Percentiles rank a stretch among this genome's conserved stretches.
phyloP scores from a whole-genome alignment of 2,888 invertebrate species.

The Drosophila sordidapex region DNA sequence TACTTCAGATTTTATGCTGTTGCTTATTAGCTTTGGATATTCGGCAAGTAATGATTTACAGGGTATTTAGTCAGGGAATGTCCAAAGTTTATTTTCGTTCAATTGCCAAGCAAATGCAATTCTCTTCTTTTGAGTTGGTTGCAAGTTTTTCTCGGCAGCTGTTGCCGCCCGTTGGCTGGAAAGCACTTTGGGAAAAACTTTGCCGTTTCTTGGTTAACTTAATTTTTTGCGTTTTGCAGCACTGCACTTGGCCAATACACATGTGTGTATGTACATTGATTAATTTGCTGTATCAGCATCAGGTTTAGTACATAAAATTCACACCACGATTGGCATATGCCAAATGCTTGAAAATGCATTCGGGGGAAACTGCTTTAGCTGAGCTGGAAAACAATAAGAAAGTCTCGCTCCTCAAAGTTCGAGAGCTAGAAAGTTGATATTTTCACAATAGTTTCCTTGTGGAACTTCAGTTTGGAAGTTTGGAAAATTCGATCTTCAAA shows the following conservation, averaged over 20 bases:
- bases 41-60: not conserved
- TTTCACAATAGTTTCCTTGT: not conserved
- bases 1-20: not conserved
- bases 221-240: constrained; percentile 29
- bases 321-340: constrained; percentile 36
- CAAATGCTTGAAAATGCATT: constrained; percentile 30
- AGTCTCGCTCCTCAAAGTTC: not conserved
- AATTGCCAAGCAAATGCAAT: not conserved
- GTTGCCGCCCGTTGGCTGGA: constrained; percentile 31
- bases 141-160: constrained; percentile 39
- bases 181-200: constrained; percentile 50
- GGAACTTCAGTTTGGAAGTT: not conserved
- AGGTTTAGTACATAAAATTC: constrained; percentile 17
- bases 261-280: constrained; percentile 46
- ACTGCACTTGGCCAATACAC: constrained; percentile 32
- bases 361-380: constrained; percentile 49
- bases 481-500: not conserved
- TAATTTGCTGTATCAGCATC: constrained; percentile 27
- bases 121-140: not conserved
- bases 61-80: constrained; percentile 5
- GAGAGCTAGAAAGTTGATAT: not conserved
- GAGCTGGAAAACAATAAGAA: constrained; percentile 6
- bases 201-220: constrained; percentile 64
- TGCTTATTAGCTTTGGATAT: not conserved
- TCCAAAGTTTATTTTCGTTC: not conserved